phyloP scores from a whole-genome alignment of 2,888 invertebrate species.

The Mythimna albipuncta region DNA sequence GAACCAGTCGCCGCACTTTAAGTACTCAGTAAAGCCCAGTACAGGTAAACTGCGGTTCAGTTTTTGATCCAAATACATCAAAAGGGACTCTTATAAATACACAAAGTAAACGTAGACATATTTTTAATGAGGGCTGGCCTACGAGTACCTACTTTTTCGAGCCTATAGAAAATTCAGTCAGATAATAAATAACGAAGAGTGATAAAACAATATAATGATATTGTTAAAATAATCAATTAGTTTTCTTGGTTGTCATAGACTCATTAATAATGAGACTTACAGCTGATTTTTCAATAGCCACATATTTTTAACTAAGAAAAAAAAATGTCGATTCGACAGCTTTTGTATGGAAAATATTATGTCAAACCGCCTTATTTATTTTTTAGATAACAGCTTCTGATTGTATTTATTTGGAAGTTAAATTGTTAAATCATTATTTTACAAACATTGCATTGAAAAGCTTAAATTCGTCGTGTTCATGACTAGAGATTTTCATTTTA shows the following conservation, averaged over 20 bases:
- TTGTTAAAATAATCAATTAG: constrained; percentile 4
- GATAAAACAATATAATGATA: constrained; percentile 14
- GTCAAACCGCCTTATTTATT: no score
- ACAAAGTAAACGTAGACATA: constrained; percentile 41
- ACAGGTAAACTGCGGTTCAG: constrained; percentile 39
- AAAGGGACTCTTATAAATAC: constrained; percentile 28
- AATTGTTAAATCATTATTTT: not conserved
- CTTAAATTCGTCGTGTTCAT: constrained; percentile 56
- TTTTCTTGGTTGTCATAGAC: not conserved
- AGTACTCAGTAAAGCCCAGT: constrained; percentile 43
- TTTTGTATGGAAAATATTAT: no score
- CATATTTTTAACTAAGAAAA: no score
- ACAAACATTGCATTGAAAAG: constrained; percentile 44
- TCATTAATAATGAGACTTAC: not conserved
- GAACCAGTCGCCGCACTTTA: constrained; percentile 63
- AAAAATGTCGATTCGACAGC: no score
- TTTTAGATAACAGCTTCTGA: no score
- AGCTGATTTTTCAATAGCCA: no score
- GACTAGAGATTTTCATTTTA: constrained; percentile 61
- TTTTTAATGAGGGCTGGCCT: constrained; percentile 40
- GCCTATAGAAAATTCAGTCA: constrained; percentile 18
- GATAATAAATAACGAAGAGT: constrained; percentile 14
- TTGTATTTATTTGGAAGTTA: not conserved
- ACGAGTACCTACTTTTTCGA: constrained; percentile 25
- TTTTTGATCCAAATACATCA: constrained; percentile 48